phyloP scores from a whole-genome alignment of 1,140 invertebrate genomes.

The Micrasema minimum region DNA sequence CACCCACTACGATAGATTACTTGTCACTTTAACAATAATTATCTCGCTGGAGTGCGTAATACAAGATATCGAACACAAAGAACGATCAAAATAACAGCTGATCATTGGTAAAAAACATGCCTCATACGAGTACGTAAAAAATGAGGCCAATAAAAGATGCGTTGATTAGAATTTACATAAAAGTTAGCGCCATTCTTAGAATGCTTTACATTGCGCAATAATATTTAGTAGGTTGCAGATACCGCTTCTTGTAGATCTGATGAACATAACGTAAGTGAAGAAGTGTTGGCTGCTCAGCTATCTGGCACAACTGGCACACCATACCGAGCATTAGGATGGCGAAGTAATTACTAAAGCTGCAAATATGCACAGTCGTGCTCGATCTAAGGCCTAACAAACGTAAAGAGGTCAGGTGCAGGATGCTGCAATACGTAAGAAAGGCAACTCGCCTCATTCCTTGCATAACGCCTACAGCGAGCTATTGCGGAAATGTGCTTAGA shows the following conservation, averaged over 20 bases:
- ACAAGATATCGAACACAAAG: conserved; percentile 12
- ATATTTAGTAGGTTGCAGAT: no score
- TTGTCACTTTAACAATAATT: conserved; percentile 8
- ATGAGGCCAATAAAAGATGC: no score
- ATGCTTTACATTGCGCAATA: no score
- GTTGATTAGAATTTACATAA: no score
- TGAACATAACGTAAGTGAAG: no score
- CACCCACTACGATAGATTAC: conserved; percentile 4
- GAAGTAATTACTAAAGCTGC: conserved; percentile 15
- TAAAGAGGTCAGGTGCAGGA: conserved; percentile 51
- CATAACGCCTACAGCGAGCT: conserved; percentile 4
- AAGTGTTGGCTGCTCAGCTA: no score
- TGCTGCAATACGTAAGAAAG: conserved; percentile 20
- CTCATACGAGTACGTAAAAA: no score
- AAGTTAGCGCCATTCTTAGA: no score
- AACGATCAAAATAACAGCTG: background rate
- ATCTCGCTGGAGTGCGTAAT: conserved; percentile 4
- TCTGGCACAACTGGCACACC: no score
- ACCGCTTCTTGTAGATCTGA: no score
- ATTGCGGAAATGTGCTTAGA: conserved; percentile 11
- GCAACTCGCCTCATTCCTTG: conserved; percentile 18
- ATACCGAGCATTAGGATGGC: conserved; percentile 2
- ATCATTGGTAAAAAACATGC: background rate
- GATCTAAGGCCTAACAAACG: conserved; percentile 46
- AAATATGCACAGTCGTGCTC: conserved; percentile 5